A percentile compares a stretch with the other conserved stretches of the same genome.
Conservation (phyloP, 2,797 vertebrate genomes). For the Australoheros facetus region DNA sequence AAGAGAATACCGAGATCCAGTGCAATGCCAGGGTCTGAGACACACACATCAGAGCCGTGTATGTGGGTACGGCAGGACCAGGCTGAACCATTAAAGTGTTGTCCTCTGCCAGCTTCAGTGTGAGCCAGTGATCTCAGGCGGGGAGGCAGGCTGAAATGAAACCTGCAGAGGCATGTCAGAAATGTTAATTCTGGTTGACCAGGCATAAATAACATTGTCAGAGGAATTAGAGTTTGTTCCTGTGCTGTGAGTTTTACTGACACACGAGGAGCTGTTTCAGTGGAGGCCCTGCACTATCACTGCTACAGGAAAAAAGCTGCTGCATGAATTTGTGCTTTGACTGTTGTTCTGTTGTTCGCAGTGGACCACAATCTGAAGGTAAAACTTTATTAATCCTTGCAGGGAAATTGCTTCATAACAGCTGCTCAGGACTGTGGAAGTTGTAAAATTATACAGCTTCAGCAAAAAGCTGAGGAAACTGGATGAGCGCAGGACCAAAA, state of each 20-base stretch:
- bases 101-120: slow-evolving; percentile 24
- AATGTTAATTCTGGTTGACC: slow-evolving; percentile 68
- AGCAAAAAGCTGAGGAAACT: not conserved
- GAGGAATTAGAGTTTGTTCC: slow-evolving; percentile 62
- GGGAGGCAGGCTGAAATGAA: slow-evolving; percentile 52
- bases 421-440: not conserved
- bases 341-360: not conserved
- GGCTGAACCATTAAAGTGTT: slow-evolving; percentile 2
- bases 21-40: slow-evolving; percentile 2
- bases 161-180: slow-evolving; percentile 62
- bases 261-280: slow-evolving; percentile 30
- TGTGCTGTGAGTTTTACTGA: slow-evolving; percentile 50
- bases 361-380: not conserved
- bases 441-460: not conserved
- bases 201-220: slow-evolving; percentile 72
- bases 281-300: slow-evolving; percentile 2
- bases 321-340: slow-evolving; percentile 40
- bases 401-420: not conserved
- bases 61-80: not conserved
- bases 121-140: slow-evolving; percentile 36
- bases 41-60: not conserved
- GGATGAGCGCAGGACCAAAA: not conserved
- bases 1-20: not conserved
- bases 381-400: not conserved
- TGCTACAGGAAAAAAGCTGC: not conserved